Conservation (phyloP, 2,888 invertebrate species). For the Fabriciana adippe region DNA sequence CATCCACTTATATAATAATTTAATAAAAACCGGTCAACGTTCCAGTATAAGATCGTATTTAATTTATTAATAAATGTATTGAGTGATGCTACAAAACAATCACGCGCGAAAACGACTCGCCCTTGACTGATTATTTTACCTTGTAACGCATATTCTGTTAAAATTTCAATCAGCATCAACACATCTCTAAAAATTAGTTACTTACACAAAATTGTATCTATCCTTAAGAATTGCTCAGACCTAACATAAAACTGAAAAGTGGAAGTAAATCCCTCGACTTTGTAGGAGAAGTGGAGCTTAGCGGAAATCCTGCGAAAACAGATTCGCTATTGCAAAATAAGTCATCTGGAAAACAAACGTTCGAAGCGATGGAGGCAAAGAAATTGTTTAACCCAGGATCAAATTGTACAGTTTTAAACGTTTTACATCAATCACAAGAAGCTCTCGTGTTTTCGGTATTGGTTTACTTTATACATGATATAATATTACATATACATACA, state of each 20-base stretch:
- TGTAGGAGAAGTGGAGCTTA: constrained; percentile 47
- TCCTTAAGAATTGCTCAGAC: constrained; percentile 41
- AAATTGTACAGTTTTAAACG: constrained; percentile 26
- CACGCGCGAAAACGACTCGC: too few species aligned
- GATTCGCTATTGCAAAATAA: constrained; percentile 45
- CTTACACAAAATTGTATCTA: constrained; percentile 23
- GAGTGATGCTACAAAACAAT: too few species aligned
- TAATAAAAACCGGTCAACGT: too few species aligned
- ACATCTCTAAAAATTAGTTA: neutral
- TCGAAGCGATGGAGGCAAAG: constrained; percentile 24
- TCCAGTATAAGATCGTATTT: too few species aligned
- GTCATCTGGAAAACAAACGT: constrained; percentile 39
- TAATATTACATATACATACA: too few species aligned
- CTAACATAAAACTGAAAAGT: constrained; percentile 57
- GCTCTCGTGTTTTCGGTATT: neutral
- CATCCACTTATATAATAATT: too few species aligned
- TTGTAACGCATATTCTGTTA: too few species aligned
- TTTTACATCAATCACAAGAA: constrained; percentile 24
- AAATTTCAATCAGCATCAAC: too few species aligned
- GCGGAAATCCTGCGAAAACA: constrained; percentile 47
- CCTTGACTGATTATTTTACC: too few species aligned
- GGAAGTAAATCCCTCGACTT: constrained; percentile 56
- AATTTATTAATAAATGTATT: too few species aligned
- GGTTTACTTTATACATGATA: neutral
- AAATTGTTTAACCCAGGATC: constrained; percentile 28